Base-by-base conservation (phyloP, 53 echinoderm and acorn worm species). In the Actinopyga echinites region DNA sequence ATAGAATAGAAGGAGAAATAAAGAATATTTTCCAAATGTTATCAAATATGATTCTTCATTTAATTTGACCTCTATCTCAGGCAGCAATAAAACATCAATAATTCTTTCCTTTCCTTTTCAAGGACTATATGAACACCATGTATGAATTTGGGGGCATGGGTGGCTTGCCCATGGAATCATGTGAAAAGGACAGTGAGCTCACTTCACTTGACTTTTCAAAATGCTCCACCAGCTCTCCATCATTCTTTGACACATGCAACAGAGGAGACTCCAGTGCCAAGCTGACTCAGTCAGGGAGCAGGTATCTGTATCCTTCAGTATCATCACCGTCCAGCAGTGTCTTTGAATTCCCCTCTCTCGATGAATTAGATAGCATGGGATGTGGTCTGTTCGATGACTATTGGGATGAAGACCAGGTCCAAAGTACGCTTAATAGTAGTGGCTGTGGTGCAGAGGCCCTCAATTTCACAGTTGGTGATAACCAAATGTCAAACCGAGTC, bases 301-400 rank as follows among this genome's bases (percentile, higher is more conserved):
- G 35, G 24, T 40, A 80, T 37, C 60, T 36, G 37, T 53, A 53
- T 21, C 77, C 77, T 56, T 61, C 60, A 61, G 38, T 62, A 37
- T 80, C 81, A 37, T 80, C 81, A 17, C 81, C 60, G 81, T 61
- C 81, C 81, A 86, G 64, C 65, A 90, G 86, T 71, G 36, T 91
- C 82, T 95, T 95, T 82, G 92, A 92, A 64, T 90, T 90, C 49
- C 92, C 92, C 15, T 85, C 82, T 40, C 84, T 90, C 7, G 86
- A 86, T 82, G 95, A 95, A 82, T 79, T 90, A 56, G 88, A 75
- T 13, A 85, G 85, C 35, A 80, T 95, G 31, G 91, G 90, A 0
- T 90, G 95, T 21, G 89, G 86, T 65, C 78, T 91, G 6, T 34
- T 80, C 37, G 84, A 79, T 68, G 89, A 85, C 35, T 93, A 91